Conservation (phyloP, 2,888 invertebrate genomes). For the Volucella bombylans region DNA sequence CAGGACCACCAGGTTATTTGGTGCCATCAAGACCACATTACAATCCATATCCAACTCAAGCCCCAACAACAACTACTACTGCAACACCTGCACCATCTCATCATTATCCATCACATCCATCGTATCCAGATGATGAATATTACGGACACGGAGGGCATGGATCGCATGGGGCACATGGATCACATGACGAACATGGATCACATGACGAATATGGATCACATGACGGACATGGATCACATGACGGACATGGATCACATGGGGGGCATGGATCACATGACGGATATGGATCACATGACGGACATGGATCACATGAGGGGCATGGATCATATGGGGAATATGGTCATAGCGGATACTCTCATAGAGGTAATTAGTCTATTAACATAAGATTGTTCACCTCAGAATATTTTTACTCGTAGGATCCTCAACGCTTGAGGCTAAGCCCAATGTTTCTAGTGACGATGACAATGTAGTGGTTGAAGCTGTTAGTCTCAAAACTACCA, state of each 20-base stretch:
- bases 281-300: background rate
- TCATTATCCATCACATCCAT: background rate
- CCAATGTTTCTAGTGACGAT: background rate
- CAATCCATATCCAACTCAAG: conserved; percentile 11
- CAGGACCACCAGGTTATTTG: conserved; percentile 24
- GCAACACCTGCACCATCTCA: background rate
- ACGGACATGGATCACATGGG: background rate
- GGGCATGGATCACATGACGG: no score
- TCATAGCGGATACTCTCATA: background rate
- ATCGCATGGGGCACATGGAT: background rate
- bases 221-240: background rate
- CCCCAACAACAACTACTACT: conserved; percentile 1
- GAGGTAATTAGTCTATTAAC: no score
- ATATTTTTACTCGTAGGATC: no score
- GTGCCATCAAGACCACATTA: conserved; percentile 32
- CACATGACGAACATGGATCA: background rate
- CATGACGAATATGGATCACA: background rate
- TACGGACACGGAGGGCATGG: conserved; percentile 1
- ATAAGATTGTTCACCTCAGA: no score
- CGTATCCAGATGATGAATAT: background rate
- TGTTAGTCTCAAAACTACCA: background rate
- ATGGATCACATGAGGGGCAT: background rate
- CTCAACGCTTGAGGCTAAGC: background rate
- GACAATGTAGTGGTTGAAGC: conserved; percentile 28
- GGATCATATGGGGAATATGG: background rate